Percentiles rank a stretch among this genome's conserved stretches.
Conservation (phyloP, 2,797 vertebrate genomes). For the Dendrocincla tyrannina region DNA sequence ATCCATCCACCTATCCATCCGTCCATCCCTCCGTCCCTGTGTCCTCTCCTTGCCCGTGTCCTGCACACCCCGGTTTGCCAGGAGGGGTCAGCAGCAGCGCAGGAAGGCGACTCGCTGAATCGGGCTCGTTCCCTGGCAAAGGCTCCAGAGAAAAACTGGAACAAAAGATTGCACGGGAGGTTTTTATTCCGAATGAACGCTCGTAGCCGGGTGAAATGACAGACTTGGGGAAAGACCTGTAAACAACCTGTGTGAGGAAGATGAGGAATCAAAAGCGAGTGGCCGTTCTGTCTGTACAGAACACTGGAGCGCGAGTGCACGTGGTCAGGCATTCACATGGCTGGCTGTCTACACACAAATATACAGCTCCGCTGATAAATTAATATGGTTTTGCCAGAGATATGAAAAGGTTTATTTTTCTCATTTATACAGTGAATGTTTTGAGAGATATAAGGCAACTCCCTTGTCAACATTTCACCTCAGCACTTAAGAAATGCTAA, state of each 20-base stretch:
- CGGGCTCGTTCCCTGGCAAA: background rate
- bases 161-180: background rate
- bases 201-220: background rate
- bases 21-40: background rate
- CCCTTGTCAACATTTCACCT: slow-evolving; percentile 60
- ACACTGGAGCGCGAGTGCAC: background rate
- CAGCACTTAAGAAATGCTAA: slow-evolving; percentile 65
- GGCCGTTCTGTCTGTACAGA: background rate
- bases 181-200: background rate
- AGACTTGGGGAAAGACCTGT: background rate
- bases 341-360: slow-evolving; percentile 53
- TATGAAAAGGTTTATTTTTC: slow-evolving; percentile 64
- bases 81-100: background rate
- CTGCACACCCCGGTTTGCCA: background rate
- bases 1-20: background rate
- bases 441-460: slow-evolving; percentile 72
- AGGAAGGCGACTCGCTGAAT: background rate
- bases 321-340: slow-evolving; percentile 27
- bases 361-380: slow-evolving; percentile 54
- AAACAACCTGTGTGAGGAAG: slow-evolving; percentile 51
- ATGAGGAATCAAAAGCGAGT: background rate
- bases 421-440: slow-evolving; percentile 69
- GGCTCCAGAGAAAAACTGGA: background rate
- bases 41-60: fast-evolving
- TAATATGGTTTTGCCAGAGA: slow-evolving; percentile 64